Evolutionary conservation across 2,113 vertebrate species (phyloP).

Genomic region (Leuciscus idus): DNA sequence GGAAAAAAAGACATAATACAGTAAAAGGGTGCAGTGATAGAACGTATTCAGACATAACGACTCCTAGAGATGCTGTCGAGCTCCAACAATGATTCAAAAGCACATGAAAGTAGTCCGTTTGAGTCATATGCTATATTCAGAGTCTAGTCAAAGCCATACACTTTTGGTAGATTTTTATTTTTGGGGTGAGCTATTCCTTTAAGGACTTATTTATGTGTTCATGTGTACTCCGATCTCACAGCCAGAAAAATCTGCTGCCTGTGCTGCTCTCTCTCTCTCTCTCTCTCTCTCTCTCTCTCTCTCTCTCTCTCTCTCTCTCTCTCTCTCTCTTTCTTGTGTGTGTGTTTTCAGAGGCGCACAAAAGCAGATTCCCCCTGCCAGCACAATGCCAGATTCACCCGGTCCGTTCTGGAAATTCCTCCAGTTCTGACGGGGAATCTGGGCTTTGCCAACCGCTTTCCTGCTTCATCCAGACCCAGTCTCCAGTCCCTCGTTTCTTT

Average conservation of each 20-base stretch:
- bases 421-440: slow-evolving; percentile 8
- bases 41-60: neutral
- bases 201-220: neutral
- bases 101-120: neutral
- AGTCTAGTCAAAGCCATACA: neutral
- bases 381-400: slow-evolving; percentile 34
- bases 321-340: neutral
- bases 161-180: neutral
- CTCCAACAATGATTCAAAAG: neutral
- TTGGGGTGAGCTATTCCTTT: neutral
- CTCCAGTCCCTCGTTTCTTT: neutral
- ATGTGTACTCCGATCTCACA: slow-evolving; percentile 16
- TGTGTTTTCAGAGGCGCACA: slow-evolving; percentile 4
- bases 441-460: neutral
- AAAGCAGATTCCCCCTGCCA: slow-evolving; percentile 7
- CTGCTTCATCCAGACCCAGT: neutral
- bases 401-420: slow-evolving; percentile 17
- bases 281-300: neutral
- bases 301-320: neutral
- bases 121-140: neutral
- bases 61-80: neutral
- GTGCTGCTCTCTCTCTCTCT: neutral
- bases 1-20: neutral
- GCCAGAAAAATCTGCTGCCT: neutral
- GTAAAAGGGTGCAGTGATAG: neutral